Base-by-base conservation (phyloP, 2,113 vertebrate species). In the Prunella fulvescens region DNA sequence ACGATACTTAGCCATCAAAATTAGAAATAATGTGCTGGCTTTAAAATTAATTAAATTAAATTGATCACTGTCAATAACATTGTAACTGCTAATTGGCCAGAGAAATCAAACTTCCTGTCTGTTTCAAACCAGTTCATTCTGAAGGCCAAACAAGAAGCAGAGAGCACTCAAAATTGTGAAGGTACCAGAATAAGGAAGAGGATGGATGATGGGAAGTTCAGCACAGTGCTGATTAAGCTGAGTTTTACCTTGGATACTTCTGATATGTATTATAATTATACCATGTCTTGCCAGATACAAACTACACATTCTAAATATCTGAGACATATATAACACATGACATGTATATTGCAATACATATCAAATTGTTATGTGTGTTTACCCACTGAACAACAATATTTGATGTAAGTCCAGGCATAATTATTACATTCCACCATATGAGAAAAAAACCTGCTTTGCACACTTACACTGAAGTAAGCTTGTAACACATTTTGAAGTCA, bases 401-500 rank as follows among this genome's bases (percentile, higher is more conserved):
- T 6, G 1, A 62, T 69, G 0, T 39, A 69, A 72, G 11, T 45
- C 45, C 54, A 80, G 33, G 19, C 11, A 24, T 37, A 71, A 86
- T 64, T 85, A 48, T 37, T 42, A 53, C 18, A 69, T 9, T 48
- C 19, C 9, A 76, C 9, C 2, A 24, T 11, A 65, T 4, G 9
- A 78, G 58, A 8, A 66, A 48, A 77, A 58, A 62, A 17, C 6
- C 18, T 65, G 40, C 14, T 65, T 45, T 80, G 37, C 33, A 57
- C 96, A 98, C 99, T 98, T 98, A 99, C 99, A 98, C 98, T 23
- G 99, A 99, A 42, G 99, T 99, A 74, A 99, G 99, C 82, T 99
- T 99, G 97, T 99, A 99, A 97, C 99, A 99, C 98, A 99, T 99
- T 97, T 99, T 99, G 97, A 99, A 99, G 84, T 98, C 98, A 97